Evolutionary conservation across 2,888 invertebrate genomes (phyloP).

Genomic region (Brachylomia viminalis): DNA sequence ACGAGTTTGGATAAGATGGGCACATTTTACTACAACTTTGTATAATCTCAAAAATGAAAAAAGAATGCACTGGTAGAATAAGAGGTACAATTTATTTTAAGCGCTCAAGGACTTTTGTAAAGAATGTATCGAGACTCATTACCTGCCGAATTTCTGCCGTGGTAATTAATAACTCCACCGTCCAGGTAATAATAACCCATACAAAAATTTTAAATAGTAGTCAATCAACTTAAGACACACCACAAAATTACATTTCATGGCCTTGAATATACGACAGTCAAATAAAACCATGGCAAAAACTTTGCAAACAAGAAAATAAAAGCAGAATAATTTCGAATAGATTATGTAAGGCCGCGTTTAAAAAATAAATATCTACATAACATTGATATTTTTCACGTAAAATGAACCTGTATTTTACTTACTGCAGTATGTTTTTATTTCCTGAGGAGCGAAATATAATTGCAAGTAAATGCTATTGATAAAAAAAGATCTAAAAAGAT

Average conservation of each 20-base stretch:
- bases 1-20: background rate
- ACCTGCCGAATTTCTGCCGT: conserved; percentile 20
- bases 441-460: conserved; percentile 12
- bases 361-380: conserved; percentile 12
- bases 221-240: conserved; percentile 44
- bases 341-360: conserved; percentile 65
- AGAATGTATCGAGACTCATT: conserved; percentile 35
- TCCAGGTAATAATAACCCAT: background rate
- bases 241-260: conserved; percentile 56
- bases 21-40: background rate
- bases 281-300: conserved; percentile 46
- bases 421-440: conserved; percentile 25
- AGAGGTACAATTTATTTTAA: conserved; percentile 39
- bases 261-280: conserved; percentile 63
- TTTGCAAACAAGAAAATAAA: conserved; percentile 39
- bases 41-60: background rate
- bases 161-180: conserved; percentile 17
- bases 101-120: conserved; percentile 41
- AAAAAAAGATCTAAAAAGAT: conserved; percentile 2
- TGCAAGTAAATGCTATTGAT: conserved; percentile 14
- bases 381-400: background rate
- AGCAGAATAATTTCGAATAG: conserved; percentile 46
- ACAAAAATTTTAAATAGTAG: conserved; percentile 43
- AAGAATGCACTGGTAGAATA: too few relatives aligned
- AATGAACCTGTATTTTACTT: conserved; percentile 32